Conservation (phyloP, 2,113 vertebrate genomes). For the Seriola rivoliana region DNA sequence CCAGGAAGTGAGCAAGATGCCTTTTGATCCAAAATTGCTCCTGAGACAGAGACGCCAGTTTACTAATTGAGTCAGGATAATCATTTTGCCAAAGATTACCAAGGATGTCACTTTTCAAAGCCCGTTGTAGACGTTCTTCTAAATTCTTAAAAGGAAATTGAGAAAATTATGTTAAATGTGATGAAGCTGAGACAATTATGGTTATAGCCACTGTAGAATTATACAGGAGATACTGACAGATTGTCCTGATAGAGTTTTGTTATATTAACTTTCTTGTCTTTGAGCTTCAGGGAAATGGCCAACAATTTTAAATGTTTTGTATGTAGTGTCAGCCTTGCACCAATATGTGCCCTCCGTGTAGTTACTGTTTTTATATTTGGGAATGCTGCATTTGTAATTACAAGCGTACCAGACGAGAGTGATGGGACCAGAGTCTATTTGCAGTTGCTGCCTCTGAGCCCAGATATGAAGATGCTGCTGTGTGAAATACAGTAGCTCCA, state of each 20-base stretch:
- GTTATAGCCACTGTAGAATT: not conserved
- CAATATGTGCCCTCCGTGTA: not conserved
- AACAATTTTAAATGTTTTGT: not conserved
- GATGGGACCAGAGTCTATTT: not conserved
- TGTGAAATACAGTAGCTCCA: not conserved
- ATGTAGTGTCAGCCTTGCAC: not conserved
- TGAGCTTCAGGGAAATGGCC: not conserved
- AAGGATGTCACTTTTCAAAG: not conserved
- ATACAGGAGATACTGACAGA: not conserved
- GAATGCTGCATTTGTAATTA: not conserved
- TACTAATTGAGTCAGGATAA: conserved; percentile 1
- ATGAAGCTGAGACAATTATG: too few relatives aligned
- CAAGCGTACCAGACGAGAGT: not conserved
- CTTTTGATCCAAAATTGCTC: not conserved
- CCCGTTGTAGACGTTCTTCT: not conserved
- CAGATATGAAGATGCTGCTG: not conserved
- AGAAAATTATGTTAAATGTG: too few relatives aligned
- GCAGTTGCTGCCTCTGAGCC: not conserved
- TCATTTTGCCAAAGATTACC: conserved; percentile 15
- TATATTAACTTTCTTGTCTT: not conserved
- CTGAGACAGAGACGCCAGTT: not conserved
- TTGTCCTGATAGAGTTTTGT: not conserved
- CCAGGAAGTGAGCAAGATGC: conserved; percentile 1
- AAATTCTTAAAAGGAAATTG: too few relatives aligned
- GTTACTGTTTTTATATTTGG: not conserved